Base-by-base conservation (phyloP, 2,113 vertebrate genomes). In the Cariama cristata region DNA sequence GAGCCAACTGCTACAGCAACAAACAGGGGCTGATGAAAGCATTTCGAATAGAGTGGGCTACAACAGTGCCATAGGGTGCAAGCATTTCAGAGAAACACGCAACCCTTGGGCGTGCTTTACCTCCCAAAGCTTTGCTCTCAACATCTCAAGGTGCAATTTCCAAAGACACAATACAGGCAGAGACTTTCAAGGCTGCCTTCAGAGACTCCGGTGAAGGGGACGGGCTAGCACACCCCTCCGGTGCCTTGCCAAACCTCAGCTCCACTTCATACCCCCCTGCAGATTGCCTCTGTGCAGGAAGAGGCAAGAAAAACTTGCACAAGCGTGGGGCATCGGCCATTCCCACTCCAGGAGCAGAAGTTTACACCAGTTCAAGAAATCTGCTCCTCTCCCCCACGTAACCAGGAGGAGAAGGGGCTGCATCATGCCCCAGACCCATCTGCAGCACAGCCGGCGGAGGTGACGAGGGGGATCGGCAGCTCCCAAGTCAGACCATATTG, bases 401-500 rank as follows among this genome's bases (percentile, higher is more conserved):
- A 17, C 1, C 38, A 68, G 38, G 66, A 14, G 12, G 62, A 28
- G 58, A 59, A 38, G 53, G 55, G 75, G 74, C 71, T 63, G 66
- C 0, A 4, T 62, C 1, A 1, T 28, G 63, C 53, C 79, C 91
- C 58, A 28, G 86, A 30, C 62, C 86, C 4, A 2, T 45, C 59
- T 14, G 80, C 75, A 67, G 87, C 93, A 76, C 86, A 91, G 94
- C 68, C 5, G 8, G 49, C 0, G 0, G 33, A 50, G 84, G 63
- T 24, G 73, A 89, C 6, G 30, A 30, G 24, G 4, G 53, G 14
- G 20, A 60, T 24, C 38, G 3, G 68, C 76, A 91, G 76, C 80
- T 81, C 90, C 80, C 6, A 6, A 66, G 53, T 24, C 73, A 49
- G 80, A 84, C 59, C 90, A 62, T 82, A 88, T 69, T 87, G 92